These are phyloP conservation scores for Arremon brunneinucha DNA, from an alignment of 2,797 vertebrate genomes.

Conservation along the genomic window DNA sequence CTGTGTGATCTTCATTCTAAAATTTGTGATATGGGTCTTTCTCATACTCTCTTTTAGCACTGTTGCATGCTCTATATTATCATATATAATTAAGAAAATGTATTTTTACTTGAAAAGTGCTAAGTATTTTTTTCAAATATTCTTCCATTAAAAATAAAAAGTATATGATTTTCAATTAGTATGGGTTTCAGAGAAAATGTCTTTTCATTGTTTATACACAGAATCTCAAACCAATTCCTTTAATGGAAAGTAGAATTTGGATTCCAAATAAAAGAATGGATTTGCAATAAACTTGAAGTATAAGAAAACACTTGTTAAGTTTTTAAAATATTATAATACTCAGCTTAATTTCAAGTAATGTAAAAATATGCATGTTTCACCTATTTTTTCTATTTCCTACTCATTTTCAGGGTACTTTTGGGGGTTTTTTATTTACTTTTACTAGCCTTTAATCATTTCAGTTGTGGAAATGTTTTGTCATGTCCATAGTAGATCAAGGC, in stretches of 20 bases:
- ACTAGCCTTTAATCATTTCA: background rate
- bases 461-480: background rate
- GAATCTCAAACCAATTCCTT: background rate
- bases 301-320: background rate
- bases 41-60: background rate
- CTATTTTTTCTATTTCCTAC: background rate
- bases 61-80: background rate
- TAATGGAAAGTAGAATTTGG: background rate
- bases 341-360: background rate
- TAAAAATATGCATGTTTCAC: background rate
- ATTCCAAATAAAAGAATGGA: background rate
- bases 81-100: background rate
- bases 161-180: background rate
- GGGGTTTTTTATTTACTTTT: background rate
- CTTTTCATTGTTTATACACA: background rate
- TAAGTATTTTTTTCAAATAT: slow-evolving; percentile 11
- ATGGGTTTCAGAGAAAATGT: background rate
- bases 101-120: background rate
- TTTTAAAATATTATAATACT: background rate
- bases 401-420: background rate
- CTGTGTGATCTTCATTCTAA: background rate
- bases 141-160: background rate
- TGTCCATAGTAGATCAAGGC: background rate
- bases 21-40: background rate
- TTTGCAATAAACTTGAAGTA: background rate